Evolutionary conservation across 2,797 vertebrate species (phyloP).

Genomic region (Epinephelus malabaricus): DNA sequence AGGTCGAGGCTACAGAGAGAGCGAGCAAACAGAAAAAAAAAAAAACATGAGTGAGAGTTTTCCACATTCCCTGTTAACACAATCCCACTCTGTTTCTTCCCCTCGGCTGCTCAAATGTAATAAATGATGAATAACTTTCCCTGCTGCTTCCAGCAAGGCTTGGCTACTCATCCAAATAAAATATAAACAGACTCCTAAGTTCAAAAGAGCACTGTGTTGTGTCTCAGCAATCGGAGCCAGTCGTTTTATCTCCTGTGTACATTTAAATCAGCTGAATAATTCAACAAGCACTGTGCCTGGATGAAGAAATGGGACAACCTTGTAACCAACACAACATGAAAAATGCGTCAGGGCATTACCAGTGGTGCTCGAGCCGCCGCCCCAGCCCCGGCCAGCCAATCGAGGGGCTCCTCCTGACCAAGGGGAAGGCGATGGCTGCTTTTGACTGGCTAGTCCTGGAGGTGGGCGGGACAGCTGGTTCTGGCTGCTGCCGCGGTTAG

Average conservation of each 20-base stretch:
- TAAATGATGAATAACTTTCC: constrained; percentile 49
- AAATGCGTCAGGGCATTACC: constrained; percentile 81
- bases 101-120: constrained; percentile 24
- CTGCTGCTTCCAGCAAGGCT: constrained; percentile 4
- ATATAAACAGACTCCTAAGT: constrained; percentile 35
- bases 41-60: not conserved
- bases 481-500: constrained; percentile 93
- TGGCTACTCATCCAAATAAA: constrained; percentile 37
- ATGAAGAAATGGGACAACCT: not conserved
- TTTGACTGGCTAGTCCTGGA: constrained; percentile 95
- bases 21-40: constrained; percentile 30
- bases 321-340: constrained; percentile 12
- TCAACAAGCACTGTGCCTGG: constrained; percentile 10
- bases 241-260: constrained; percentile 17
- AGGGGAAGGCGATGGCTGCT: constrained; percentile 92
- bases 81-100: constrained; percentile 66
- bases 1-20: constrained; percentile 87
- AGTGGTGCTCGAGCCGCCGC: constrained; percentile 86
- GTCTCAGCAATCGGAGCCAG: constrained; percentile 14
- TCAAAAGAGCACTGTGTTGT: constrained; percentile 23
- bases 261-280: constrained; percentile 41
- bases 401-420: constrained; percentile 95
- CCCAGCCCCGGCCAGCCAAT: constrained; percentile 92
- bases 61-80: constrained; percentile 51
- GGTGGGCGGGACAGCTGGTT: constrained; percentile 94